phyloP scores from a whole-genome alignment of 2,113 vertebrate genomes.

The Alligator mississippiensis region DNA sequence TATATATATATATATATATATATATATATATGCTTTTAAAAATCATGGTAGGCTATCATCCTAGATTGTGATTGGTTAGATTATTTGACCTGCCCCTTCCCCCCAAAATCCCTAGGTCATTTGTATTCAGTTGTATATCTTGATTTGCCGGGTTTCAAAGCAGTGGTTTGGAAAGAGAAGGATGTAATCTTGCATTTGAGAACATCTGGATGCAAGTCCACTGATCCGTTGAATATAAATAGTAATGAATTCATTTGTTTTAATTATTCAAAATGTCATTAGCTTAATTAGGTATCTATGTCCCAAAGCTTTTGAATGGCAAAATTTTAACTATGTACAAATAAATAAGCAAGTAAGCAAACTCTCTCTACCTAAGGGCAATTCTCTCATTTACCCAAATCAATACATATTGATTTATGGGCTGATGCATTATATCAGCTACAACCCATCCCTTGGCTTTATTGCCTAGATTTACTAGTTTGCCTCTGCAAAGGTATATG shows the following conservation, averaged over 20 bases:
- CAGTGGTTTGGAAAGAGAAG: background rate
- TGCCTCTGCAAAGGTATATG: background rate
- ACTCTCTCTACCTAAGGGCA: conserved; percentile 47
- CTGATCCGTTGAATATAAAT: background rate
- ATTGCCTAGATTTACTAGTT: conserved; percentile 52
- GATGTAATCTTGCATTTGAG: background rate
- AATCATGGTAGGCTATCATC: too few species aligned
- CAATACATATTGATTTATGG: conserved; percentile 73
- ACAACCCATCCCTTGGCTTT: conserved; percentile 48
- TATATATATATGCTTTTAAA: too few species aligned
- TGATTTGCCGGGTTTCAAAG: background rate
- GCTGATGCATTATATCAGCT: conserved; percentile 59
- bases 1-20: too few species aligned
- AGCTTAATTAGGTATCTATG: background rate
- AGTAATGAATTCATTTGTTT: background rate
- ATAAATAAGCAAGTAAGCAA: conserved; percentile 15
- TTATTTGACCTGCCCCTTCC: background rate
- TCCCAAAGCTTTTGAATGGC: background rate
- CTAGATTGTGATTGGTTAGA: background rate
- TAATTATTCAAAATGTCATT: too few species aligned
- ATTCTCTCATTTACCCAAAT: conserved; percentile 74
- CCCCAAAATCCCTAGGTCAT: background rate
- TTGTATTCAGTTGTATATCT: background rate
- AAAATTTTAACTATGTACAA: conserved; percentile 27
- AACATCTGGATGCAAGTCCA: background rate